Percentiles rank a stretch among this genome's conserved stretches.
Conservation (phyloP, 2,888 invertebrate species). For the Cecidostiba fungosa region DNA sequence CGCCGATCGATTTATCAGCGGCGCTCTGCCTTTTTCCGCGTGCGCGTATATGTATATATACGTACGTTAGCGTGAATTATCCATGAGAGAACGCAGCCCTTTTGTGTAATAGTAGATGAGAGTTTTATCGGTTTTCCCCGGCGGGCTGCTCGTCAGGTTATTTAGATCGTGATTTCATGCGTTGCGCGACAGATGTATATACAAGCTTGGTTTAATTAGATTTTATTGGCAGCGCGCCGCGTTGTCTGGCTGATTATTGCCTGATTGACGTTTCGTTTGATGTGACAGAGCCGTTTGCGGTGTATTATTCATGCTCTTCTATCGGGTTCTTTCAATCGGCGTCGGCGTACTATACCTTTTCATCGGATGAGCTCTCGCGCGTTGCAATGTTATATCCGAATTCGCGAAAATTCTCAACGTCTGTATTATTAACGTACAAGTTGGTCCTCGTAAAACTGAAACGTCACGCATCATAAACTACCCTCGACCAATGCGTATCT, state of each 20-base stretch:
- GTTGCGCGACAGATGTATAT: background rate
- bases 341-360: background rate
- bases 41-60: too few relatives aligned
- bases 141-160: background rate
- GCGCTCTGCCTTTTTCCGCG: slow-evolving; percentile 37
- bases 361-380: background rate
- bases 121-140: slow-evolving; percentile 42
- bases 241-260: slow-evolving; percentile 4
- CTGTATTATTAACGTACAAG: too few relatives aligned
- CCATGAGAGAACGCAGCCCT: background rate
- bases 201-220: slow-evolving; percentile 49
- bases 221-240: slow-evolving; percentile 35
- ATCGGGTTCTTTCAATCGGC: background rate
- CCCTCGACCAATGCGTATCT: background rate
- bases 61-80: slow-evolving; percentile 43
- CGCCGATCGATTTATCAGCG: slow-evolving; percentile 51
- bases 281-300: background rate
- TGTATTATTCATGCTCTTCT: background rate
- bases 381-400: too few relatives aligned
- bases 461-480: background rate
- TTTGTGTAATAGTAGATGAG: slow-evolving; percentile 28
- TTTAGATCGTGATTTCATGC: slow-evolving; percentile 41
- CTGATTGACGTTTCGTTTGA: slow-evolving; percentile 20
- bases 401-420: background rate
- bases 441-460: too few relatives aligned